A percentile compares a stretch with the other conserved stretches of the same genome.
Evolutionary conservation across 2,888 invertebrate species (phyloP).

Genomic region (Erebia epiphron): DNA sequence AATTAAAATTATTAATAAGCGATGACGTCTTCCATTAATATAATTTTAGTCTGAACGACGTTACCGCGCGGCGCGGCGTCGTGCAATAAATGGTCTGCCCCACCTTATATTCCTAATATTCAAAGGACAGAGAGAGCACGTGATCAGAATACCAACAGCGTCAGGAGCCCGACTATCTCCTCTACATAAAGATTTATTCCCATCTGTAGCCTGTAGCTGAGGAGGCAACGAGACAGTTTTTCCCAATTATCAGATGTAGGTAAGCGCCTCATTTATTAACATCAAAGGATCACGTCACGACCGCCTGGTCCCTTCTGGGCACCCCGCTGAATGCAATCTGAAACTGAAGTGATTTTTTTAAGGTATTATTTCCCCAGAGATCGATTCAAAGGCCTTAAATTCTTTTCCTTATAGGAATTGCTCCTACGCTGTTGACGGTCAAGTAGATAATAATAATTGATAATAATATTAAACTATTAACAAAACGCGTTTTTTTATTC

Average conservation of each 20-base stretch:
- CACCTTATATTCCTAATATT: constrained; percentile 76
- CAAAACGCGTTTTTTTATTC: too few species aligned
- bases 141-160: constrained; percentile 65
- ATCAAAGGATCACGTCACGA: constrained; percentile 68
- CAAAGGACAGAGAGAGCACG: constrained; percentile 76
- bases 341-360: neutral
- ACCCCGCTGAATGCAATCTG: neutral
- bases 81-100: constrained; percentile 75
- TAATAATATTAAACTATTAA: too few species aligned
- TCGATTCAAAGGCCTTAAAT: too few species aligned
- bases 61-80: constrained; percentile 58
- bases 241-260: constrained; percentile 80
- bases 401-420: too few species aligned
- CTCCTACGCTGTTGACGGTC: too few species aligned
- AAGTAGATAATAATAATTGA: too few species aligned
- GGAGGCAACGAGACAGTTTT: constrained; percentile 80
- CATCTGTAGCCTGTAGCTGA: constrained; percentile 82
- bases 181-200: constrained; percentile 82
- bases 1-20: constrained; percentile 69
- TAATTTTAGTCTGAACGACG: constrained; percentile 74
- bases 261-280: constrained; percentile 79
- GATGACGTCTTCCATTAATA: constrained; percentile 69
- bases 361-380: neutral
- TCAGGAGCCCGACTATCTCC: constrained; percentile 60
- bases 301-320: neutral